These are phyloP conservation scores for Parnassius apollo DNA, from an alignment of 2,888 invertebrate species.

Conservation along the genomic window DNA sequence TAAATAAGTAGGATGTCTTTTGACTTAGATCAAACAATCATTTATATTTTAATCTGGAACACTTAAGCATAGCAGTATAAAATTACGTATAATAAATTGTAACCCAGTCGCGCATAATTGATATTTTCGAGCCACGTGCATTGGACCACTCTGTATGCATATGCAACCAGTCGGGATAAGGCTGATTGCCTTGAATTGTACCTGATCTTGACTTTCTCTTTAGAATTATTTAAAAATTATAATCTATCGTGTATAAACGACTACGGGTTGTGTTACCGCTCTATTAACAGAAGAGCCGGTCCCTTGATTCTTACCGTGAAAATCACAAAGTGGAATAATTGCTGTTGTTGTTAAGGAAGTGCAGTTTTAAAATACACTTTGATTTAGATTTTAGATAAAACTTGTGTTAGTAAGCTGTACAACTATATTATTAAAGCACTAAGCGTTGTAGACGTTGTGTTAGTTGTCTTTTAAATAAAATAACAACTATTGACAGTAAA, in stretches of 20 bases:
- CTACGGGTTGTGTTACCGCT: neutral
- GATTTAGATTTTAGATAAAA: constrained; percentile 10
- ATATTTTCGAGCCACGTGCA: constrained; percentile 14
- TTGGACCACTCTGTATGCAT: constrained; percentile 20
- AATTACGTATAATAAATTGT: constrained; percentile 3
- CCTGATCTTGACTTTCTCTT: constrained; percentile 25
- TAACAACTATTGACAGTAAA: too few relatives aligned
- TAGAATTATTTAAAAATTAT: constrained; percentile 18
- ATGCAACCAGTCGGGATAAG: constrained; percentile 15
- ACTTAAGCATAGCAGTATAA: too few relatives aligned
- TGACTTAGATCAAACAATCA: too few relatives aligned
- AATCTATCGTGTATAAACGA: constrained; percentile 16
- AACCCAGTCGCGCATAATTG: constrained; percentile 23
- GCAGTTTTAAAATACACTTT: constrained; percentile 5
- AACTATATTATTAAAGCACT: neutral
- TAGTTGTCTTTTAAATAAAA: too few relatives aligned
- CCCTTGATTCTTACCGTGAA: constrained; percentile 3
- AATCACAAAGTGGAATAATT: constrained; percentile 14
- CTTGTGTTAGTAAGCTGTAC: neutral
- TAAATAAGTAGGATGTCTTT: too few relatives aligned
- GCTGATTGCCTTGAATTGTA: constrained; percentile 20
- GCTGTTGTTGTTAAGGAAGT: constrained; percentile 16
- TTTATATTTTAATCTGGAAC: too few relatives aligned
- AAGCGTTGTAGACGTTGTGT: neutral
- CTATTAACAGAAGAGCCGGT: neutral